Base-by-base conservation (phyloP, 2,797 vertebrate species). In the Ctenopoma kingsleyae region DNA sequence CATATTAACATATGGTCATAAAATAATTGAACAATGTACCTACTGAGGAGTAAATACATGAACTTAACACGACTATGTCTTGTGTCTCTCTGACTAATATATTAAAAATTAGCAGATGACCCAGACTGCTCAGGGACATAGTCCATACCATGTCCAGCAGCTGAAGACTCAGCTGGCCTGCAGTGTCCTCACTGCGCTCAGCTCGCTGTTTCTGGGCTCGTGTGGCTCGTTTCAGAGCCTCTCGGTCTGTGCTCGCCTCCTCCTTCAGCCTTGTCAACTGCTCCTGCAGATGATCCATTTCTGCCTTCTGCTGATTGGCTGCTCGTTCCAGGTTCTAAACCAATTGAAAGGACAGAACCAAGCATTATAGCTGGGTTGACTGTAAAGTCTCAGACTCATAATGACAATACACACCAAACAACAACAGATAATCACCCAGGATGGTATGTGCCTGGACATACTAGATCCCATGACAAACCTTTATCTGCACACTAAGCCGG, bases 141-240 rank as follows among this genome's bases (percentile, higher is more conserved):
- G n/a, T 5, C 63, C 9, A 27, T 53, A 98, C 97, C 95, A 96
- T 95, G 57, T 98, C 94, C 4, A 94, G 71, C 0, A 99, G 92
- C 68, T 96, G 96, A 36, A 79, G 53, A 1, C 89, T 92, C 50
- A 98, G 80, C 56, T 94, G 95, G 57, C 94, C 93, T 0, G 95
- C 92, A 0, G 94, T 90, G 32, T 94, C 95, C 71, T 98, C 95
- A 0, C 94, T 94, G 46, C 93, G 91, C 86, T 97, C 95, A 0
- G 96, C 96, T 44, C 96, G 86, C 19, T 96, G 95, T 65, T 96
- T 98, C 87, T 97, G 96, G 0, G 93, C 93, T 1, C 91, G 89
- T 1, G 95, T 88, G 0, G 96, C 95, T 88, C 89, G 95, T 85
- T 97, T 98, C 71, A 97, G 89, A 35, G 93, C 91, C 17, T 97